These are phyloP conservation scores for Megalops atlanticus DNA, from an alignment of 2,113 vertebrate species.

Conservation along the genomic window DNA sequence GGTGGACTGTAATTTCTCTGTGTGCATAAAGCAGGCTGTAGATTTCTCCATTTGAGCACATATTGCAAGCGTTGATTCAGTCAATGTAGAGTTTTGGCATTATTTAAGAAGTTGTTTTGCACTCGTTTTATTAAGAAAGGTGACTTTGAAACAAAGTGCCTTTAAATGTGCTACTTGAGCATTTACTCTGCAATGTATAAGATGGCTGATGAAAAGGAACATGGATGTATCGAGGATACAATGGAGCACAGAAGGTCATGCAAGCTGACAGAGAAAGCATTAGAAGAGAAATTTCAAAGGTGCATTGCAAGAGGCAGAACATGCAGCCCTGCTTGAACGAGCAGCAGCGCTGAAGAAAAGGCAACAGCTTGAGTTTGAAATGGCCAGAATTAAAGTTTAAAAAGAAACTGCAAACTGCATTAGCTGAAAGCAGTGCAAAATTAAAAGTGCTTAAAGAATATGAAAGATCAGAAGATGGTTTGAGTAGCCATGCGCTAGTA, in stretches of 20 bases:
- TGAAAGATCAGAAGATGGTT: background rate
- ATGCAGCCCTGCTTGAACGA: conserved; percentile 10
- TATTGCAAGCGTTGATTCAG: too few species aligned
- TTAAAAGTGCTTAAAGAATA: background rate
- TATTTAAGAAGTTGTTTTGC: background rate
- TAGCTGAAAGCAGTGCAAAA: background rate
- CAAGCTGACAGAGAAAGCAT: conserved; percentile 13
- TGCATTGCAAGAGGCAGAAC: conserved; percentile 9
- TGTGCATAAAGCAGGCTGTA: too few species aligned
- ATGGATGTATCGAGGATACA: background rate
- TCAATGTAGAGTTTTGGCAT: too few species aligned
- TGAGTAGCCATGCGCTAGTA: background rate
- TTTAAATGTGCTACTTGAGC: background rate
- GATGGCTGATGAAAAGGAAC: conserved; percentile 2
- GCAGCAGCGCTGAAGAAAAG: background rate
- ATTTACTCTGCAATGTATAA: background rate
- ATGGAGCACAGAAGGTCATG: conserved; percentile 10
- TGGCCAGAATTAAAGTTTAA: background rate
- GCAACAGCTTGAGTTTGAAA: background rate
- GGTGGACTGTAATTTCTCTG: too few species aligned
- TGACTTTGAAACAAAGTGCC: background rate
- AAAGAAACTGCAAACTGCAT: background rate
- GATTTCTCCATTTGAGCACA: too few species aligned
- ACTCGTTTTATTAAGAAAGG: background rate
- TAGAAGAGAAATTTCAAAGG: conserved; percentile 6